Evolutionary conservation across 2,888 invertebrate genomes (phyloP), one percentile per base, ranked within the genome.

Genomic region (Sesamia inferens): DNA sequence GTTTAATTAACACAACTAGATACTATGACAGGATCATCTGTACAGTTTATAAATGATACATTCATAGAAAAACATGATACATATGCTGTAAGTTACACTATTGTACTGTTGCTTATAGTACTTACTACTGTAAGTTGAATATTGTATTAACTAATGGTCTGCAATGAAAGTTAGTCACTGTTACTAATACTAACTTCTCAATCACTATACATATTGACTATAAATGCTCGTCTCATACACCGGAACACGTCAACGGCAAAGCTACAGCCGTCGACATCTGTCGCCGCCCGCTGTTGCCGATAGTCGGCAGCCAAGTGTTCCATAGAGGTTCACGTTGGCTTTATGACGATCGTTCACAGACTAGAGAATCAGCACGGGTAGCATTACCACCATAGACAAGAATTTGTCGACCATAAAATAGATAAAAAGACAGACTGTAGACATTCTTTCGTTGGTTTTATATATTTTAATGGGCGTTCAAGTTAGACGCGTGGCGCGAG

Each of bases 51-150:
- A 13, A 55, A 24, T 47, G 8, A 11, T 0, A 61, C 51, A 39
- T 55, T 47, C 14, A 62, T 31, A 71, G 44, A 22, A 11, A 70
- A n/a, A 16, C 10, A 31, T 16, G 3, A 31, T 44, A 42, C n/a
- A 19, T 44, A 31, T 31, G 31, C 31, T 2, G 31, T 31, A 31
- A 31, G 31, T 31, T 31, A 31, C 31, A 31, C 31, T 31, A 31
- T 31, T 31, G 31, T 31, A 31, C 31, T 31, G 31, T 31, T 31
- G 31, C 31, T 31, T 31, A 3, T 31, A 31, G 48, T 48, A 39
- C n/a, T n/a, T n/a, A n/a, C n/a, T n/a, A 58, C 13, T 68, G 47
- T 24, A 67, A 22, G 19, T 58, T 58, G 22, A 58, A 16, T 48
- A 48, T 48, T 44, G 39, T 16, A 58, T 39, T 39, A 58, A 22